A percentile compares a stretch with the other conserved stretches of the same genome.
phyloP scores from a whole-genome alignment of 53 echinoderm and acorn worm species.

The Holothuria leucospilota region DNA sequence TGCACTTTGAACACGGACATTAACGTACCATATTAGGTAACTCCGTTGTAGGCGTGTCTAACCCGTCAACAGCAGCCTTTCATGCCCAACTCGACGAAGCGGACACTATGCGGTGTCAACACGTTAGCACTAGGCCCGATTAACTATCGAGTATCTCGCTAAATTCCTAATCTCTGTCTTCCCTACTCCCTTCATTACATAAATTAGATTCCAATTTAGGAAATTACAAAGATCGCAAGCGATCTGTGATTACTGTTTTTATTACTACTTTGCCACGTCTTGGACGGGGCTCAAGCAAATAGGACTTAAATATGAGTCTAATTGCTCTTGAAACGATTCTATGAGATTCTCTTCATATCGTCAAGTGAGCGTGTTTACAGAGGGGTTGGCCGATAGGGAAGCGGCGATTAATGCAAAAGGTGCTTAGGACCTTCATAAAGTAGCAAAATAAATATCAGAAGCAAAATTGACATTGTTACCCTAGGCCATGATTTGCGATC shows the following conservation, averaged over 20 bases:
- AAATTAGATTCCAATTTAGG: slow-evolving; percentile 45
- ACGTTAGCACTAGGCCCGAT: no score
- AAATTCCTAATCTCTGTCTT: no score
- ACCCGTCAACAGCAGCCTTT: no score
- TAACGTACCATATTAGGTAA: no score
- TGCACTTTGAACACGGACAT: no score
- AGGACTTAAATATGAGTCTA: slow-evolving; percentile 35
- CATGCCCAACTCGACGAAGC: no score
- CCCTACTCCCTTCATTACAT: slow-evolving; percentile 15
- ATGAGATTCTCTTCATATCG: neutral
- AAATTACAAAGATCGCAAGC: slow-evolving; percentile 19
- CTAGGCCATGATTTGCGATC: slow-evolving; percentile 17
- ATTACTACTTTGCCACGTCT: neutral
- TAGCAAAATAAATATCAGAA: slow-evolving; percentile 44
- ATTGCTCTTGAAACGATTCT: slow-evolving; percentile 5
- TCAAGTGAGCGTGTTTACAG: slow-evolving; percentile 17
- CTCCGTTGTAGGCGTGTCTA: no score
- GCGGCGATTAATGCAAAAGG: neutral
- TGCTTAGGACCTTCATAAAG: slow-evolving; percentile 18
- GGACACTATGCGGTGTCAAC: no score
- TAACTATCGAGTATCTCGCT: no score
- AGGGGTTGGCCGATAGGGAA: neutral
- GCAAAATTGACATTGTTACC: slow-evolving; percentile 42
- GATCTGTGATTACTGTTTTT: neutral
- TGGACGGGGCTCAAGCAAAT: neutral